These are phyloP conservation scores for Malaclemys terrapin DNA, from an alignment of 2,113 vertebrate genomes.

Conservation along the genomic window DNA sequence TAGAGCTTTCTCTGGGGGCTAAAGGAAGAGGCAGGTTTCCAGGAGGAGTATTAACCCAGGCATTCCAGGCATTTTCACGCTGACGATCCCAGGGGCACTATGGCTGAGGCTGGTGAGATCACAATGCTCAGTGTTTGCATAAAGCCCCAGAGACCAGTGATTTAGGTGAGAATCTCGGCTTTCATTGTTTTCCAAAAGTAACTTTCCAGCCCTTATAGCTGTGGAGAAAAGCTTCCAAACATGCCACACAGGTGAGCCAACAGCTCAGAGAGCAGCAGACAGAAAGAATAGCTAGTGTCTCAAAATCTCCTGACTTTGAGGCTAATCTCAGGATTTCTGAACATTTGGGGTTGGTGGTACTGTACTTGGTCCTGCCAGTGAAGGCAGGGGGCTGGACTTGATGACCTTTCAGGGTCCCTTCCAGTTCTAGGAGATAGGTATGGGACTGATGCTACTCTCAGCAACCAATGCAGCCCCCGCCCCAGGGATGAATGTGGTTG, in stretches of 20 bases:
- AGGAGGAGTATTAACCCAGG: too few species aligned
- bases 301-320: not conserved
- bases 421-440: too few species aligned
- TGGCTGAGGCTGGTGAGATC: too few species aligned
- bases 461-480: not conserved
- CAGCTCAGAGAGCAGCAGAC: not conserved
- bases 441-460: not conserved
- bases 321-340: not conserved
- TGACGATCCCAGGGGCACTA: too few species aligned
- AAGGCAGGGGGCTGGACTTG: too few species aligned
- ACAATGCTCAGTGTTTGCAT: not conserved
- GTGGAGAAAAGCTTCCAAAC: not conserved
- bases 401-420: too few species aligned
- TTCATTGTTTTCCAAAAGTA: not conserved
- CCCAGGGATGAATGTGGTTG: not conserved
- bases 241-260: not conserved
- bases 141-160: not conserved
- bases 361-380: not conserved
- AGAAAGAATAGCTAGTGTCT: not conserved
- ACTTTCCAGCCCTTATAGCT: not conserved
- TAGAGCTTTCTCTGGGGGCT: not conserved
- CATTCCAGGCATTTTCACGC: not conserved
- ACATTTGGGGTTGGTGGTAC: not conserved
- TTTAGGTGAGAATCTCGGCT: not conserved
- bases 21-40: not conserved